Evolutionary conservation across 2,113 vertebrate species (phyloP), one percentile per base, ranked within the genome.

Genomic region (Amia ocellicauda): DNA sequence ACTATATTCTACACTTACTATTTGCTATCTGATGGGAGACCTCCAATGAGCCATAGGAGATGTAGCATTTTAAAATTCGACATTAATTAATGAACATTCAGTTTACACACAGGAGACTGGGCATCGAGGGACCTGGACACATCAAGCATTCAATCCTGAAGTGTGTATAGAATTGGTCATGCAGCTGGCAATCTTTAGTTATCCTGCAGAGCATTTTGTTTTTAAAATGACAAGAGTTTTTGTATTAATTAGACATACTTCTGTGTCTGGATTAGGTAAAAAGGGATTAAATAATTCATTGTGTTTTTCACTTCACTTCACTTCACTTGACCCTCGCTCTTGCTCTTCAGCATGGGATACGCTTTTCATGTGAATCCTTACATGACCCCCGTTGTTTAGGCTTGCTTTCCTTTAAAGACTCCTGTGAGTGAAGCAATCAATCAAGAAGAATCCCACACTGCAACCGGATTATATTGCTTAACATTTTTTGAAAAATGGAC

Each of bases 401-500:
- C 45, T 3, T 7, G 13, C n/a, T n/a, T n/a, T 47, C n/a, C 45
- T 47, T 47, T 16, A 47, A 47, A 16, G n/a, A 47, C 7, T 47
- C 16, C n/a, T n/a, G 14, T 59, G 26, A 52, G 29, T 3, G 43
- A 41, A 52, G 45, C 64, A 16, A 58, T 58, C 28, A 24, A 51
- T 58, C 45, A 58, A 50, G 55, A 36, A 22, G 49, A 50, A 66
- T 26, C 23, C 3, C 27, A 22, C 56, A 28, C 45, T 41, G 22
- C 17, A 23, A 59, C 56, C 17, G 40, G 26, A 28, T 31, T 41
- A 10, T 40, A 40, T 27, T 28, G 22, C 58, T 58, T 54, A 14
- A 57, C 29, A 26, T 59, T 58, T 50, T 41, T 13, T 52, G 47
- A 59, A 52, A 50, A 66, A 58, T 42, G 23, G 45, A 59, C 56